Evolutionary conservation across 1,140 invertebrate genomes (phyloP), one percentile per base, ranked within the genome.

Genomic region (Ephestia elutella): DNA sequence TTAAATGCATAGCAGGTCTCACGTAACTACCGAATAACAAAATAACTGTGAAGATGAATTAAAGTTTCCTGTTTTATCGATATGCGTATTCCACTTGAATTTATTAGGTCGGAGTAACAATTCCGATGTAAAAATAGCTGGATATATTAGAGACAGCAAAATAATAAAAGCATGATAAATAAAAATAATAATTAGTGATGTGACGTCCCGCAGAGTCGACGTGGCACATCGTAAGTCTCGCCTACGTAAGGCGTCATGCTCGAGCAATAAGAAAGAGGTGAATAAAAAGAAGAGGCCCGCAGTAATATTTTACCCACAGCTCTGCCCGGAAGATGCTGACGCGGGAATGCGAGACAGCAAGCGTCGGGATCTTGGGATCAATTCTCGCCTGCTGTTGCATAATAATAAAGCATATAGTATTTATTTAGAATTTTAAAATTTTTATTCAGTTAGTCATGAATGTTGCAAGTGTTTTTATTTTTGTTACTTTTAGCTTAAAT

Each of bases 141-240:
- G 50, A 44, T 5, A 32, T 32, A 32, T 44, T 44, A 11, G 51
- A 53, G 21, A 10, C 53, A 54, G 38, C 17, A 60, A 54, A 58
- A 50, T 50, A 53, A 60, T 53, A 57, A 58, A 53, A 60, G 59
- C 53, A 60, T 56, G 56, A 68, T 49, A 65, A 44, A 60, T 65
- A 73, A 73, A 67, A 71, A 73, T 70, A 68, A 70, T 71, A 75
- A 71, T 73, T 75, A 79, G 74, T 70, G 72, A 69, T 73, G 74
- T 58, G 73, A 68, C 59, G 30, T 63, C 49, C 57, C 64, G 59
- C 62, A 50, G 59, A 18, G 48, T 58, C 49, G 61, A 58, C 64
- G 56, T 58, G 62, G 44, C 65, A 65, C 49, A 15, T 68, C 71
- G 59, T 65, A 63, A 62, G 56, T 68, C 62, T 74, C 66, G 58